Evolutionary conservation across 1,140 invertebrate genomes (phyloP).

Genomic region (Neodiprion lecontei): DNA sequence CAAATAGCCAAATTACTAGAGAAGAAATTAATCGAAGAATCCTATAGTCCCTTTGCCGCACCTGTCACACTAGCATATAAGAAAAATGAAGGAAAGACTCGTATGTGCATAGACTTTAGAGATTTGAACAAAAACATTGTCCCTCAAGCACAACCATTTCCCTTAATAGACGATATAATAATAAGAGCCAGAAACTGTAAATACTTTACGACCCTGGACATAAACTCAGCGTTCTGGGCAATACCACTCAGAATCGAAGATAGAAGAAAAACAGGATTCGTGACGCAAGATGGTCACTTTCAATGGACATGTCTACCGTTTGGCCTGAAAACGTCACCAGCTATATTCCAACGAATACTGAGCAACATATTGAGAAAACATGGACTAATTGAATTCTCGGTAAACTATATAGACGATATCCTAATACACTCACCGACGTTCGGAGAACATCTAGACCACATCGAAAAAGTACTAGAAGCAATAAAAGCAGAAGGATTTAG

Average conservation of each 20-base stretch:
- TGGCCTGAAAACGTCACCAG: slow-evolving; percentile 33
- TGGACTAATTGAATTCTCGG: slow-evolving; percentile 24
- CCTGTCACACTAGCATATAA: slow-evolving; percentile 18
- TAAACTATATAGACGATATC: slow-evolving; percentile 27
- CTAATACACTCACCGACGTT: slow-evolving; percentile 32
- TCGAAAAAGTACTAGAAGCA: slow-evolving; percentile 31
- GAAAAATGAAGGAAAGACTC: too few species aligned
- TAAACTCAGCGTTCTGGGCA: slow-evolving; percentile 51
- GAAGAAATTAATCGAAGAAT: slow-evolving; percentile 48
- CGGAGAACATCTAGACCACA: slow-evolving; percentile 25
- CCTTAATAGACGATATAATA: slow-evolving; percentile 42
- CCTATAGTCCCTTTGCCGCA: slow-evolving; percentile 47
- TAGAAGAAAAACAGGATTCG: slow-evolving; percentile 29
- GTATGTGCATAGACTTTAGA: slow-evolving; percentile 51
- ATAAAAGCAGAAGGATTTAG: slow-evolving; percentile 18
- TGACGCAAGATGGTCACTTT: slow-evolving; percentile 32
- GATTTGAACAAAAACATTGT: slow-evolving; percentile 49
- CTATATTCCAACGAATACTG: slow-evolving; percentile 38
- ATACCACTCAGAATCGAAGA: slow-evolving; percentile 36
- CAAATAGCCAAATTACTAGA: slow-evolving; percentile 48
- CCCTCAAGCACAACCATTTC: slow-evolving; percentile 47
- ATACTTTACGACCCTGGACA: slow-evolving; percentile 43
- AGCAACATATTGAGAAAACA: slow-evolving; percentile 27
- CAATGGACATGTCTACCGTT: slow-evolving; percentile 35
- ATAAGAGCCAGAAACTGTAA: slow-evolving; percentile 41